Evolutionary conservation across 1,140 invertebrate genomes (phyloP), one percentile per base, ranked within the genome.

Genomic region (Pogonus chalceus): DNA sequence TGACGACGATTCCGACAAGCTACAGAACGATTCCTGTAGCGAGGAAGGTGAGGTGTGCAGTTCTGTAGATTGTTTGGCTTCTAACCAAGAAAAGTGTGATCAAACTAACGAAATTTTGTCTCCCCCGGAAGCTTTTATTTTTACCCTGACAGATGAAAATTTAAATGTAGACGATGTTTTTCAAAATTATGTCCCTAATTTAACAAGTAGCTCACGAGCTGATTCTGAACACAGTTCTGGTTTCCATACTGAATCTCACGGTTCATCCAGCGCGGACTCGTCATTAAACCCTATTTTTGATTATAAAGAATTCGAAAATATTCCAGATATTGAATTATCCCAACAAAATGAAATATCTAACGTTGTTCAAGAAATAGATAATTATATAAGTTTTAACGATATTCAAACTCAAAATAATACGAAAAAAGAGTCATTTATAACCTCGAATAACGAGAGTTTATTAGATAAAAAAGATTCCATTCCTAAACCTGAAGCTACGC

Each of bases 41-140:
- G 55, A 52, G 35, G 58, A 53, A 60, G 59, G 59, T 60, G 59
- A 60, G 59, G 37, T 49, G 52, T 56, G 57, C 37, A 43, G 37
- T 12, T 4, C 9, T 43, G 37, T 43, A 43, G 37, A 43, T 16
- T 43, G 37, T 43, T 43, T 43, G 37, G 37, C 37, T 43, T 43
- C 9, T 18, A 43, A 43, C 18, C 18, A 12, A 12, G 37, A 7
- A 43, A 16, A 12, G 37, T 43, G 9, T 43, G 37, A 43, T 43
- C 3, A 10, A 10, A 10, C 37, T 31, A 31, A 31, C 26, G 26
- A 43, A 43, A 43, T 43, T 43, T 18, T 12, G 18, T 4, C 4
- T 43, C 37, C 37, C 9, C 18, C 37, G 4, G 3, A 4, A 10
- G 37, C 18, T 43, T 43, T 43, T 16, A 43, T 4, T 43, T 10